Base-by-base conservation (phyloP, 2,113 vertebrate genomes). In the Prinia subflava region DNA sequence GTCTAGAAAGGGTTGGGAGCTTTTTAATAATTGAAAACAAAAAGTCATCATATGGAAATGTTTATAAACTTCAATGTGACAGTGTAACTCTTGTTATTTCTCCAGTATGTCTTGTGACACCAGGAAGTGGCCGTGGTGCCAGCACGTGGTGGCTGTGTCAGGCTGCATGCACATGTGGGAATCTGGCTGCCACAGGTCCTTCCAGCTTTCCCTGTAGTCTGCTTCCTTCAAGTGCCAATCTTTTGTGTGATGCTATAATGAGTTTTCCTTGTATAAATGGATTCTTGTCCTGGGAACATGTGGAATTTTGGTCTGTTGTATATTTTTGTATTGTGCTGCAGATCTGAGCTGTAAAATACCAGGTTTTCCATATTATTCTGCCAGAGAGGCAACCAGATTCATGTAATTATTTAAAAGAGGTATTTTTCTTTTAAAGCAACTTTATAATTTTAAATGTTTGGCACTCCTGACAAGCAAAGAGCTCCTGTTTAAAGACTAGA, bases 311-410 rank as follows among this genome's bases (percentile, higher is more conserved):
- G 56, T 77, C 88, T 90, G 3, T 57, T 75, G 35, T 86, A 2
- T 86, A 24, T 91, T 84, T 70, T 19, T 65, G 79, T 91, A 13
- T 83, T 64, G 76, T 94, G 83, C 76, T 75, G 82, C 90, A 41
- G 84, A 64, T 49, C 77, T 33, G 65, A 91, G 63, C 19, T 93
- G 87, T 90, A 50, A 74, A 83, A 37, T 57, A 70, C 2, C 44
- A 7, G 59, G 41, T 71, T 77, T 84, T 80, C 64, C 92, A 67
- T 11, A 5, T 83, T 73, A 19, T 35, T 83, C 85, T 95, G 70
- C 74, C 57, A 33, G 70, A 94, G 47, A 14, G 33, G 64, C 86
- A 39, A 52, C 22, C 8, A 4, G 55, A 49, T 49, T 65, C 19
- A 69, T 10, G 1, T 62, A 39, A 37, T 64, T 87, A 86, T 77